Evolutionary conservation across 2,113 vertebrate genomes (phyloP).

Genomic region (Poecile atricapillus): DNA sequence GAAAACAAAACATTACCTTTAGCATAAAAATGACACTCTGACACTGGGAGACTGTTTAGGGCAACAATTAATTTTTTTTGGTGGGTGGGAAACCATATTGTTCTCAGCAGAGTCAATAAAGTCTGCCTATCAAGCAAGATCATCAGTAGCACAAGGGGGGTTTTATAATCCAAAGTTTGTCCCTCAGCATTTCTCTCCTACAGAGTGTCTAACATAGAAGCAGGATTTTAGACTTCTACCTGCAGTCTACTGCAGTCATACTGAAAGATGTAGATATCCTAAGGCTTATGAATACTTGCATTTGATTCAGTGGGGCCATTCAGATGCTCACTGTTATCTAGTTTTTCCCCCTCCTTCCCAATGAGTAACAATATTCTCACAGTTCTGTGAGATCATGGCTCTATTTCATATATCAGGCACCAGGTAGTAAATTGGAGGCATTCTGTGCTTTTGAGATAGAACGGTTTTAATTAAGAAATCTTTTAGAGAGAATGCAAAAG

Average conservation of each 20-base stretch:
- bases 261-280: not conserved
- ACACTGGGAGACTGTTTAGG: not conserved
- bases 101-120: not conserved
- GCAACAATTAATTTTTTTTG: fast-evolving
- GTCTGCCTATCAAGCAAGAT: not conserved
- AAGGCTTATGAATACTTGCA: not conserved
- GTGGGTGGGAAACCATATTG: fast-evolving
- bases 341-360: fast-evolving
- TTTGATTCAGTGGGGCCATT: not conserved
- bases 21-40: not conserved
- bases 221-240: not conserved
- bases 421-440: not conserved
- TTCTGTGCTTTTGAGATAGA: not conserved
- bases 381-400: not conserved
- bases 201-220: not conserved
- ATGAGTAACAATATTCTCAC: not conserved
- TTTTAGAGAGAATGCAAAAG: not conserved
- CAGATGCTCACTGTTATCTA: not conserved
- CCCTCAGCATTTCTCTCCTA: not conserved
- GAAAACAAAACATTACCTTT: not conserved
- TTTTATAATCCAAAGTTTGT: not conserved
- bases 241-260: not conserved
- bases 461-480: not conserved
- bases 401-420: not conserved
- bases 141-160: not conserved